These are phyloP conservation scores for Sarcophaga peregrina DNA, from an alignment of 1,140 invertebrate genomes.

Conservation along the genomic window DNA sequence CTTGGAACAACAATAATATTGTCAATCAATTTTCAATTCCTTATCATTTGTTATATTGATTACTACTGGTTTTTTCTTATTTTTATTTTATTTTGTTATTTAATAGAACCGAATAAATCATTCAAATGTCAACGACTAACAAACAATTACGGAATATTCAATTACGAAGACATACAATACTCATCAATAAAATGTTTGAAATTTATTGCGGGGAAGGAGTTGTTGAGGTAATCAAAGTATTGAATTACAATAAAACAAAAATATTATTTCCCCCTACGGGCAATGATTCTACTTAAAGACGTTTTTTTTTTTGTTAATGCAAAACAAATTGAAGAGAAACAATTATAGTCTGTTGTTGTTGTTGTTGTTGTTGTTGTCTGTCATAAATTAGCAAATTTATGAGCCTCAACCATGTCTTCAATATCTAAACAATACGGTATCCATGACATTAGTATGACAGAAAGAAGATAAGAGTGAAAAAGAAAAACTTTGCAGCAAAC, in stretches of 20 bases:
- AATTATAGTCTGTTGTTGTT: not conserved
- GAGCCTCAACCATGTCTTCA: not conserved
- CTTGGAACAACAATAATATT: no score
- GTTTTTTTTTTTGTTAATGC: not conserved
- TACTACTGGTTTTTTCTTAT: not conserved
- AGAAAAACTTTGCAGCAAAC: not conserved
- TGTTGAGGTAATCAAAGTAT: not conserved
- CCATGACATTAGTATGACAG: no score
- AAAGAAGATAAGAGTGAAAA: no score
- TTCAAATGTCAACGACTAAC: constrained; percentile 1
- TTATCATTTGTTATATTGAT: no score
- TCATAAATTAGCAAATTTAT: constrained; percentile 41
- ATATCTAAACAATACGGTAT: no score
- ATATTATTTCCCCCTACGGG: not conserved
- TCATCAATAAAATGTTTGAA: not conserved
- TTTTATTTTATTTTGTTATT: not conserved
- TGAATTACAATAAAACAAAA: not conserved
- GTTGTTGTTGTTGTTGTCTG: not conserved
- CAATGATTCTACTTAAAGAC: not conserved
- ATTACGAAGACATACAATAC: not conserved
- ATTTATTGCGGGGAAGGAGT: not conserved
- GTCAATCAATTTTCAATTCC: no score
- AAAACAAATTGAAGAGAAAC: constrained; percentile 25
- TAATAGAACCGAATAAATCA: not conserved
- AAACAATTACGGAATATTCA: not conserved